These are phyloP conservation scores for Drosophila mercatorum DNA, from an alignment of 2,888 invertebrate genomes.

Conservation along the genomic window DNA sequence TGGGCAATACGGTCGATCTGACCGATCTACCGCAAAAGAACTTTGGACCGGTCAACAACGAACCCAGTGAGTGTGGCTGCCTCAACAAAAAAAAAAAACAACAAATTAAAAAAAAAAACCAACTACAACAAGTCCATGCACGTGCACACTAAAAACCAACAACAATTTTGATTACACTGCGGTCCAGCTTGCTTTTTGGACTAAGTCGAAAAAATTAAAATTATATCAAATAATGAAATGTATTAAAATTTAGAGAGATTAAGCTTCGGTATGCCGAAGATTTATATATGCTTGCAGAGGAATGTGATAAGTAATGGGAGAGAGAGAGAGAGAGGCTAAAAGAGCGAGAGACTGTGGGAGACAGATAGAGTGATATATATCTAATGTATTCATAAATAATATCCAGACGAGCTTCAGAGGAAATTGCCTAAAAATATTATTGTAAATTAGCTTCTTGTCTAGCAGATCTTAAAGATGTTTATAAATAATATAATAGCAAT, in stretches of 20 bases:
- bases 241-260: neutral
- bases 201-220: slow-evolving; percentile 3
- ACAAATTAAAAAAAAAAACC: slow-evolving; percentile 15
- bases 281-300: slow-evolving; percentile 21
- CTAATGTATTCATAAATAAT: too few species aligned
- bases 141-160: slow-evolving; percentile 68
- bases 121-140: slow-evolving; percentile 57
- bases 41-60: slow-evolving; percentile 91
- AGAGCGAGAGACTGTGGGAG: too few species aligned
- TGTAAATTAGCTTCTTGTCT: too few species aligned
- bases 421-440: too few species aligned
- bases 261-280: slow-evolving; percentile 7
- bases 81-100: slow-evolving; percentile 28
- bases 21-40: slow-evolving; percentile 86
- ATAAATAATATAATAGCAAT: too few species aligned
- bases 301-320: too few species aligned
- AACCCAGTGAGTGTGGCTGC: slow-evolving; percentile 89
- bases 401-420: too few species aligned
- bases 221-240: slow-evolving; percentile 14
- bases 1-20: slow-evolving; percentile 87
- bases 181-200: slow-evolving; percentile 41
- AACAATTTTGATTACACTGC: slow-evolving; percentile 22
- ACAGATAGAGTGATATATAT: too few species aligned
- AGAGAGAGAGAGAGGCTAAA: too few species aligned
- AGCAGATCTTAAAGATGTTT: neutral